These are phyloP conservation scores for Crotalus tigris DNA, from an alignment of 2,113 vertebrate species.

Conservation along the genomic window DNA sequence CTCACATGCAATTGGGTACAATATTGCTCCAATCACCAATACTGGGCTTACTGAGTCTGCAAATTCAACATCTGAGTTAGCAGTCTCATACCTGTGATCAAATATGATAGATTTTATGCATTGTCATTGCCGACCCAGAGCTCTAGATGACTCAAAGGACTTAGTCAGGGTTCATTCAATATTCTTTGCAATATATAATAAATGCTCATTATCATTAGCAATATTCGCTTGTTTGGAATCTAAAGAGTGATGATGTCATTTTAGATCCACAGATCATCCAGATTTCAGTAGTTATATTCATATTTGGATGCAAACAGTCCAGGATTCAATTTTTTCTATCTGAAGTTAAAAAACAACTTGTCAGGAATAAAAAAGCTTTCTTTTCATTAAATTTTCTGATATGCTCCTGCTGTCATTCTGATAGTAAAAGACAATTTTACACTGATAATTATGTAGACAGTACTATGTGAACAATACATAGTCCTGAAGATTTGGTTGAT, in stretches of 20 bases:
- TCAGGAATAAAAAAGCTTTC: not conserved
- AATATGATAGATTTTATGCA: not conserved
- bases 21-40: not conserved
- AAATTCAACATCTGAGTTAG: not conserved
- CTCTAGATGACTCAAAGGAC: not conserved
- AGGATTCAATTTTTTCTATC: not conserved
- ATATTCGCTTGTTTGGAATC: not conserved
- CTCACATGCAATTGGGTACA: not conserved
- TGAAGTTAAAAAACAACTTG: not conserved
- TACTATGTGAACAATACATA: not conserved
- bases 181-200: not conserved
- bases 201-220: not conserved
- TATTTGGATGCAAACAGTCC: not conserved
- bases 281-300: not conserved
- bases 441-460: not conserved
- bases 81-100: not conserved
- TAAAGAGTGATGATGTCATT: not conserved
- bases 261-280: not conserved
- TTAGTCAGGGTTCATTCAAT: not conserved
- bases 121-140: not conserved
- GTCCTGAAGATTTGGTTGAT: not conserved
- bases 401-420: not conserved
- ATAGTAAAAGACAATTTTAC: not conserved
- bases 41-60: not conserved
- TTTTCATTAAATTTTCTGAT: not conserved